Evolutionary conservation across 2,113 vertebrate species (phyloP).

Genomic region (Cavia porcellus): DNA sequence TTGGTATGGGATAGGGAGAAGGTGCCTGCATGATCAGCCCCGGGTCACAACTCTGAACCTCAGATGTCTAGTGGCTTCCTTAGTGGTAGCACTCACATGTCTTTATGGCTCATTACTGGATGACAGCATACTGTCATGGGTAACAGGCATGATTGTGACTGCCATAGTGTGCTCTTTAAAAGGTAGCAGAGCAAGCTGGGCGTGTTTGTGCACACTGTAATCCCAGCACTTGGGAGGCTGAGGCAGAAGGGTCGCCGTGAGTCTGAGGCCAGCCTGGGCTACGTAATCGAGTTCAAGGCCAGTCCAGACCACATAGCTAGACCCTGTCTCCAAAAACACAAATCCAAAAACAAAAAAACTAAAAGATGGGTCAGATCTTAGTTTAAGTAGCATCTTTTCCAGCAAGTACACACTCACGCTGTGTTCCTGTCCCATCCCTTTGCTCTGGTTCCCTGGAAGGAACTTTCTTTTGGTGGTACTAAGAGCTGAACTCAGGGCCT

Average conservation of each 20-base stretch:
- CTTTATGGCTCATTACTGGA: neutral
- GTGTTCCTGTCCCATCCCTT: neutral
- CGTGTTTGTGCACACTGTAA: neutral
- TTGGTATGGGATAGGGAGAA: neutral
- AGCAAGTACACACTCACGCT: neutral
- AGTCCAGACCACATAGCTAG: neutral
- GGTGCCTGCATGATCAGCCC: neutral
- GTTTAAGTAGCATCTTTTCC: neutral
- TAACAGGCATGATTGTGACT: neutral
- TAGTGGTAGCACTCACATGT: neutral
- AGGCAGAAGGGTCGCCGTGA: neutral
- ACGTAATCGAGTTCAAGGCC: neutral
- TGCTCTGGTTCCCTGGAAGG: neutral
- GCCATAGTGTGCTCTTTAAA: neutral
- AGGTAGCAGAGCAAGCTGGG: neutral
- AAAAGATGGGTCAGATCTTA: neutral
- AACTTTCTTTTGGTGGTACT: no score
- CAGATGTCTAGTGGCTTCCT: neutral
- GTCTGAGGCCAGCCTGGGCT: neutral
- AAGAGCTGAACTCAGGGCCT: no score
- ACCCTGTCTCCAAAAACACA: neutral
- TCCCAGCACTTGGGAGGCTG: no score
- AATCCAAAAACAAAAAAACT: neutral
- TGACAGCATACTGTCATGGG: neutral
- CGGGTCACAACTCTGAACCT: neutral